phyloP scores from a whole-genome alignment of 2,797 vertebrate species.

The Manis javanica region DNA sequence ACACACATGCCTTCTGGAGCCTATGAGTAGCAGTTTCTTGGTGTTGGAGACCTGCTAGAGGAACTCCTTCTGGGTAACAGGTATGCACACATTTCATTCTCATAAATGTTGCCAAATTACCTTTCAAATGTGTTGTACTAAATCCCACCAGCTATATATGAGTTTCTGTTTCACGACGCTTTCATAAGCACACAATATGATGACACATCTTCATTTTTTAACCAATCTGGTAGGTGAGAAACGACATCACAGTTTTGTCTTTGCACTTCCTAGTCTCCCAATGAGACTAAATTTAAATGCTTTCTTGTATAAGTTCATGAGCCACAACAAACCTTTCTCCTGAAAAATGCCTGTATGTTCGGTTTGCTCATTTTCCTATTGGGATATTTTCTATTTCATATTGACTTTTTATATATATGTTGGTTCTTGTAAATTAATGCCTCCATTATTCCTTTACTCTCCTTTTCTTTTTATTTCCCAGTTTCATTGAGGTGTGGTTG shows the following conservation, averaged over 20 bases:
- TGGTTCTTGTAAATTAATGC: background rate
- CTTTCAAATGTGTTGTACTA: background rate
- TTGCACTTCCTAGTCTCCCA: background rate
- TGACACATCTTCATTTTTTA: conserved; percentile 49
- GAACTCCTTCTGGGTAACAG: background rate
- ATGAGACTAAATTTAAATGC: background rate
- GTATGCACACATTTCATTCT: background rate
- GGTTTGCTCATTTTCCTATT: background rate
- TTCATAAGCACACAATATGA: conserved; percentile 22
- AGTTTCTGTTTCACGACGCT: background rate
- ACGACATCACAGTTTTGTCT: background rate
- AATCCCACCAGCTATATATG: background rate
- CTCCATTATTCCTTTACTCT: background rate
- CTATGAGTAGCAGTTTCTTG: background rate
- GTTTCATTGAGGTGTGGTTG: background rate
- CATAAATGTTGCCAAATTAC: conserved; percentile 2
- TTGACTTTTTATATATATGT: background rate
- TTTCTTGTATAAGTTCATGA: background rate
- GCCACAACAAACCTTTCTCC: background rate
- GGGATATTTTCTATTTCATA: background rate
- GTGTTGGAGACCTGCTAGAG: background rate
- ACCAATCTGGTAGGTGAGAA: background rate
- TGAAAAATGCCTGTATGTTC: background rate
- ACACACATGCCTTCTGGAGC: background rate
- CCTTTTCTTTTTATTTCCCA: background rate